Base-by-base conservation (phyloP, 2,888 invertebrate species). In the Isoperla grammatica region DNA sequence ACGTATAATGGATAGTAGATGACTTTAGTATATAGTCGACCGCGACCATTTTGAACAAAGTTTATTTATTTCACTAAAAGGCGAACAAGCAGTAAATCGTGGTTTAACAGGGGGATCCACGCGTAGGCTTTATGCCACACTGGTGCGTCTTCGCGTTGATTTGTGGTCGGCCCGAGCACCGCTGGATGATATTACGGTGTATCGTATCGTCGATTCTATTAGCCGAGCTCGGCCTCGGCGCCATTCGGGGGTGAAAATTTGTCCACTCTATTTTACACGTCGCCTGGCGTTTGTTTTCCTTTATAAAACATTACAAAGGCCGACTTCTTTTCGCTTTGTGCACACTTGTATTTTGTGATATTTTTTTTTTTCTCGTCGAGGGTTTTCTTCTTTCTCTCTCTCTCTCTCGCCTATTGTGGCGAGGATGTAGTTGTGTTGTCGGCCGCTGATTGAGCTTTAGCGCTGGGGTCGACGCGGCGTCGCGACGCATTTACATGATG, bases 391-490 rank as follows among this genome's bases (percentile, higher is more conserved):
- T 23, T 53, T 53, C 53, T 19, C 17, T 37, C 8, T 53, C 53
- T 29, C 15, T 29, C 49, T 19, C 19, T 1, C 50, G 37, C 17
- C 53, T 37, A 37, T 53, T 39, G 37, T 19, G 53, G 39, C 53
- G 49, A 20, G 49, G 6, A 12, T 12, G 53, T 17, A 13, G 39
- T 17, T 53, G 17, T 3, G 19, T 6, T 53, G 39, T 53, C 53
- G 37, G 39, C 53, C 53, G 53, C 20, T 53, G 53, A 53, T 53
- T 53, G 53, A 53, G 53, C 53, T 53, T 53, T 53, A 53, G 53
- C 53, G 53, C 53, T 39, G 13, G 17, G 8, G 53, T 53, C 53
- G 53, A 37, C 19, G 42, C 39, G 53, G 13, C 37, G 53, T 50
- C 49, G 49, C 49, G 49, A 50, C 37, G 53, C 39, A 39, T 39